These are phyloP conservation scores for Diogma glabrata DNA, from an alignment of 2,888 invertebrate species.

Conservation along the genomic window DNA sequence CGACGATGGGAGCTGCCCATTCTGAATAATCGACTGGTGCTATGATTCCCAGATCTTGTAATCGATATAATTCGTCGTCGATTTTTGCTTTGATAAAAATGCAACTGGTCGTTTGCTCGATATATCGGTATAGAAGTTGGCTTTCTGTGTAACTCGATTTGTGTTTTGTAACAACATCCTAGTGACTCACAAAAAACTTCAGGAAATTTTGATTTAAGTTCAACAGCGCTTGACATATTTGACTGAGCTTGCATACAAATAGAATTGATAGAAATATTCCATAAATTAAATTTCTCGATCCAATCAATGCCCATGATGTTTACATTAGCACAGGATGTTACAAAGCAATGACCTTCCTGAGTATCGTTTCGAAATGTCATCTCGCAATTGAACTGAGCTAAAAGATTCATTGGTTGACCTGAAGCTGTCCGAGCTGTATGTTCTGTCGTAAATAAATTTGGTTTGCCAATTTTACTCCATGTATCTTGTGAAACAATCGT, in stretches of 20 bases:
- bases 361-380: slow-evolving; percentile 11
- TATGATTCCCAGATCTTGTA: slow-evolving; percentile 16
- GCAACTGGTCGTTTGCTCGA: slow-evolving; percentile 19
- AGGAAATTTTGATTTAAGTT: too few relatives aligned
- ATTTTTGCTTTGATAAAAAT: slow-evolving; percentile 13
- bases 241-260: neutral
- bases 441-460: neutral
- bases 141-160: too few relatives aligned
- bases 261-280: neutral
- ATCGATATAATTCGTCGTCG: slow-evolving; percentile 11
- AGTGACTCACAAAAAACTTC: too few relatives aligned
- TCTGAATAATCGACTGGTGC: slow-evolving; percentile 18
- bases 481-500: slow-evolving; percentile 13
- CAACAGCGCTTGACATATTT: too few relatives aligned
- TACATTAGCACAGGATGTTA: neutral
- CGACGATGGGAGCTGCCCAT: slow-evolving; percentile 20
- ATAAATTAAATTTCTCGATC: neutral
- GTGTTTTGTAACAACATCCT: too few relatives aligned
- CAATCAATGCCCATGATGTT: slow-evolving; percentile 10
- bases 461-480: slow-evolving; percentile 9
- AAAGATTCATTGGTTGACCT: slow-evolving; percentile 15
- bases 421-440: slow-evolving; percentile 16
- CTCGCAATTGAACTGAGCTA: slow-evolving; percentile 15
- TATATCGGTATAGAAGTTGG: too few relatives aligned
- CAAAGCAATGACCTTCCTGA: neutral